phyloP scores from a whole-genome alignment of 2,797 vertebrate genomes.

The Tapirus indicus region DNA sequence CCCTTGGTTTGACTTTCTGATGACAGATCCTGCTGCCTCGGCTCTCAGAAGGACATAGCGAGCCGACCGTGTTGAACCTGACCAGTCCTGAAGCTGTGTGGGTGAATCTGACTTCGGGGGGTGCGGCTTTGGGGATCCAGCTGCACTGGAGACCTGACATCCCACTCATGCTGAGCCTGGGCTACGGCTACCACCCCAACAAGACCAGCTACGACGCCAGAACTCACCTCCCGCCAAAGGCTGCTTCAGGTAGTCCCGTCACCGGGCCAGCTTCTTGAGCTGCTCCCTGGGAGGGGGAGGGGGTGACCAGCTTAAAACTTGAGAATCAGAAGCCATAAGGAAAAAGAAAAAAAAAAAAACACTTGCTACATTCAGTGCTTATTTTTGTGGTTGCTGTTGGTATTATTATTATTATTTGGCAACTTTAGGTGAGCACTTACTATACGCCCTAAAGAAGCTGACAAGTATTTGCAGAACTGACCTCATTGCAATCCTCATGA shows the following conservation, averaged over 20 bases:
- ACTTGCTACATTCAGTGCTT: not conserved
- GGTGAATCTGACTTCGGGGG: slow-evolving; percentile 91
- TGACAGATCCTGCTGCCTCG: slow-evolving; percentile 94
- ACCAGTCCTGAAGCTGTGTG: slow-evolving; percentile 91
- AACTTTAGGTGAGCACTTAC: not conserved
- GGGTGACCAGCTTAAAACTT: not conserved
- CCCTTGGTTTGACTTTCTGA: not conserved
- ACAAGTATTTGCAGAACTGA: not conserved
- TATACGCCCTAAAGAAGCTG: not conserved
- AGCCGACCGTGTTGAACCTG: slow-evolving; percentile 91
- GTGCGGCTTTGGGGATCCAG: slow-evolving; percentile 93
- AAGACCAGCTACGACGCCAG: slow-evolving; percentile 90
- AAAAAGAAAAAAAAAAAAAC: not conserved
- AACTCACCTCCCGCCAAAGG: slow-evolving; percentile 86
- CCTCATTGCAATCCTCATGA: not conserved
- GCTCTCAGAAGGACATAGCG: slow-evolving; percentile 83
- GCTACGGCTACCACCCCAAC: slow-evolving; percentile 92
- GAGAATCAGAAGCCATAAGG: not conserved
- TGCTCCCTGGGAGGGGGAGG: not conserved
- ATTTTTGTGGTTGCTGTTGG: not conserved
- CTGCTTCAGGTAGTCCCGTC: slow-evolving; percentile 40
- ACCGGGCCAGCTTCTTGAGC: not conserved
- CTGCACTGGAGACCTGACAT: slow-evolving; percentile 91
- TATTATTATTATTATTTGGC: not conserved
- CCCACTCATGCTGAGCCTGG: slow-evolving; percentile 92